Conservation (phyloP, 2,888 invertebrate species). For the Pandemis cinnamomeana region DNA sequence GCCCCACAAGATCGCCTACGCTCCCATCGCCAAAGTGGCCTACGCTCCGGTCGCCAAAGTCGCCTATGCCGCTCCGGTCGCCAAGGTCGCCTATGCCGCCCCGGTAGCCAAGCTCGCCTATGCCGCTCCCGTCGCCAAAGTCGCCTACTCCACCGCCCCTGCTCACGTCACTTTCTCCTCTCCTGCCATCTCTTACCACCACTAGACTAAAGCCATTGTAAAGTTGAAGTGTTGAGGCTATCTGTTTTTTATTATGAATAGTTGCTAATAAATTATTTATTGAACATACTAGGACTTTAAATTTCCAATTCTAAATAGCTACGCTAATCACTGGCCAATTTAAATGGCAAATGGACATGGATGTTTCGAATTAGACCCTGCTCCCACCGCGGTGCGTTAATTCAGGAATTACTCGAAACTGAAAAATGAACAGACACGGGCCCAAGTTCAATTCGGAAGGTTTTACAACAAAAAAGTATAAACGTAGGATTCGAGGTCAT, state of each 20-base stretch:
- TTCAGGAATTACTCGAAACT: neutral
- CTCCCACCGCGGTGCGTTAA: neutral
- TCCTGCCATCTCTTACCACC: slow-evolving; percentile 72
- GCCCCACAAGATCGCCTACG: slow-evolving; percentile 46
- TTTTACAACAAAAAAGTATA: neutral
- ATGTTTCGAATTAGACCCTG: slow-evolving; percentile 28
- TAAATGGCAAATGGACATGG: slow-evolving; percentile 34
- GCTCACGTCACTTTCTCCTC: slow-evolving; percentile 70
- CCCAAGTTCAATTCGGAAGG: neutral
- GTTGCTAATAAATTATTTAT: slow-evolving; percentile 59
- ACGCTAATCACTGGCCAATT: slow-evolving; percentile 25
- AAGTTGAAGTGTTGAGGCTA: slow-evolving; percentile 41
- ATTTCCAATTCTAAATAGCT: slow-evolving; percentile 28
- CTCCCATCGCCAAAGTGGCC: slow-evolving; percentile 48
- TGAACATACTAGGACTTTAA: slow-evolving; percentile 46
- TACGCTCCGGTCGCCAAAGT: slow-evolving; percentile 50
- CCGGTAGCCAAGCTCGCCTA: slow-evolving; percentile 50
- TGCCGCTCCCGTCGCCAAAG: slow-evolving; percentile 56
- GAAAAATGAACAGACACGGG: neutral
- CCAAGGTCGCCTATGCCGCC: slow-evolving; percentile 50
- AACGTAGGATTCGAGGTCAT: too few relatives aligned
- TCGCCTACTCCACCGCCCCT: slow-evolving; percentile 54
- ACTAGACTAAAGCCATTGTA: slow-evolving; percentile 53
- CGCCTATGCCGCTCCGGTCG: slow-evolving; percentile 52
- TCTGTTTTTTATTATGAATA: slow-evolving; percentile 52